Percentiles rank a stretch among this genome's conserved stretches.
phyloP scores from a whole-genome alignment of 2,113 vertebrate species.

The Ramphastos sulfuratus region DNA sequence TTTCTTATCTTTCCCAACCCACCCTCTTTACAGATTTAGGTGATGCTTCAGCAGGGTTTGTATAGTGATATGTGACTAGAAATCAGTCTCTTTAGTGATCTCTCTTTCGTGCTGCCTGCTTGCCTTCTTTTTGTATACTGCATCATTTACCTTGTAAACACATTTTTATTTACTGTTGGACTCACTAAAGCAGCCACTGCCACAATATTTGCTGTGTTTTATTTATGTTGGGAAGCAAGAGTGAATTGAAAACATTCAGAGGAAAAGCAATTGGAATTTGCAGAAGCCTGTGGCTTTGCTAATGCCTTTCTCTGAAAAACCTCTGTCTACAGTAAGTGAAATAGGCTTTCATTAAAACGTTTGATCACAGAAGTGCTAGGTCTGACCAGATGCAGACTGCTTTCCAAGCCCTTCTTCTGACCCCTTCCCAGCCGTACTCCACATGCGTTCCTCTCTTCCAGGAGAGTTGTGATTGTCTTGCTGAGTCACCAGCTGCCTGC shows the following conservation, averaged over 20 bases:
- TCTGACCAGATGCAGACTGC: neutral
- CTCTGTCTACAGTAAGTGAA: neutral
- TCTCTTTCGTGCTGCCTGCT: neutral
- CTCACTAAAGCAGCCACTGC: neutral
- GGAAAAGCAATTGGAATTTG: neutral
- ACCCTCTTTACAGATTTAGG: neutral
- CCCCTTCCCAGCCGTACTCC: neutral
- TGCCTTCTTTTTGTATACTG: neutral
- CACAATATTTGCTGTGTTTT: neutral
- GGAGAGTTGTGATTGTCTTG: neutral
- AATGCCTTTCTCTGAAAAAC: neutral
- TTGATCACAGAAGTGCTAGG: neutral
- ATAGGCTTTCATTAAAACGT: neutral
- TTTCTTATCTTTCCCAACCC: neutral
- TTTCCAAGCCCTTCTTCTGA: neutral
- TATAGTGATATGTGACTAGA: neutral
- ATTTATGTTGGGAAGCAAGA: neutral
- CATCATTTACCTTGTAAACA: neutral
- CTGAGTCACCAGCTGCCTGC: neutral
- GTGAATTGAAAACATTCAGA: neutral
- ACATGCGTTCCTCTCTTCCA: neutral
- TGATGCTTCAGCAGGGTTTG: neutral
- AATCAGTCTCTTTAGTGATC: neutral
- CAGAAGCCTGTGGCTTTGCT: neutral
- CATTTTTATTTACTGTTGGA: neutral